Base-by-base conservation (phyloP, 2,888 invertebrate genomes). In the Toxonevra muliebris region DNA sequence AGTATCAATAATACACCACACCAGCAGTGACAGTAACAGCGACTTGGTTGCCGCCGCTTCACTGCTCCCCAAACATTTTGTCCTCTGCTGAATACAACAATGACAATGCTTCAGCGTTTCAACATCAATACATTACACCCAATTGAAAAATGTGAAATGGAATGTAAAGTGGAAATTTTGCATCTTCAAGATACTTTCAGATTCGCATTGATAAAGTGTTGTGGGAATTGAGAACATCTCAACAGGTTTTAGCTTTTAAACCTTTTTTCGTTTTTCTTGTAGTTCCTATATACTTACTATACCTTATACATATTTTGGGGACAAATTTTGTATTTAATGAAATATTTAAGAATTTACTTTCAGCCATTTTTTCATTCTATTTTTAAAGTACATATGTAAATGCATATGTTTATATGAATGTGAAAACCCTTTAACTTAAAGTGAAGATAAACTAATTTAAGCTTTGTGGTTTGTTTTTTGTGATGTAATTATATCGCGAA, bases 191-290 rank as follows among this genome's bases (percentile, higher is more conserved):
- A 65, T 63, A 61, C 59, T 64, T 63, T 50, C 65, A 70, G 67
- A 69, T 70, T 68, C 73, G 76, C 78, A 79, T 82, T 81, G 78
- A 75, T 77, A 79, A 80, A 82, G 84, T 82, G 84, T 81, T 84
- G 73, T 75, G 84, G 84, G 84, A 84, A 82, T 84, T 84, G 82
- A 74, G 75, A 76, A 76, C 76, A 82, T 84, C 84, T 84, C 84
- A 84, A 84, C 84, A 84, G 84, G 84, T 84, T 84, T 84, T 80
- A 80, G 84, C 84, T 84, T 82, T 84, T 83, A 74, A 72, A 71
- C 71, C 69, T 71, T 71, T 69, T 72, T 66, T 57, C 50, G 12
- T 2, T 48, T 5, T 48, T 48, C 13, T 48, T 12, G 12, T n/a
- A 15, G 30, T 30, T 30, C 30, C 7, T 7, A 30, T 30, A 30